A percentile compares a stretch with the other conserved stretches of the same genome.
Evolutionary conservation across 35 echinoderm and acorn worm genomes (phyloP).

Genomic region (Apostichopus parvimensis): DNA sequence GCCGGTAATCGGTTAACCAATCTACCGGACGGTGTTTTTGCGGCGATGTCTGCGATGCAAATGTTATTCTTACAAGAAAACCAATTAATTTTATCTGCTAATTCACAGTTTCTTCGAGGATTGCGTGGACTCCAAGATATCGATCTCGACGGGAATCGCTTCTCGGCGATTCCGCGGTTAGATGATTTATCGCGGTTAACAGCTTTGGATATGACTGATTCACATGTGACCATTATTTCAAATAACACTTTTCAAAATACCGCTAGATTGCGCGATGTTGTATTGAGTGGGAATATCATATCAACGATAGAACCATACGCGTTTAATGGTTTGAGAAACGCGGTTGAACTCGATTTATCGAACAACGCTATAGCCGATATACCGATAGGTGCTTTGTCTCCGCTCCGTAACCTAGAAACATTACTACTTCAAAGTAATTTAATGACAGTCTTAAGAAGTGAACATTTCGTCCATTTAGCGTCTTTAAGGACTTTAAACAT

Average conservation of each 20-base stretch:
- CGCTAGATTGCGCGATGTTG: slow-evolving; percentile 66
- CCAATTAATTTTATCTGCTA: slow-evolving; percentile 51
- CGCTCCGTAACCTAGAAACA: slow-evolving; percentile 62
- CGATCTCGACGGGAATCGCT: slow-evolving; percentile 87
- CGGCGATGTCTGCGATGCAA: slow-evolving; percentile 42
- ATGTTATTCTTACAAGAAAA: slow-evolving; percentile 79
- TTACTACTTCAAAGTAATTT: slow-evolving; percentile 78
- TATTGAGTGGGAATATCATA: slow-evolving; percentile 73
- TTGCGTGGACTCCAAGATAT: slow-evolving; percentile 62
- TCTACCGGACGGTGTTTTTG: slow-evolving; percentile 72
- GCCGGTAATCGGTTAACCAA: slow-evolving; percentile 67
- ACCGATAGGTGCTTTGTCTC: slow-evolving; percentile 33
- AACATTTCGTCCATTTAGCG: slow-evolving; percentile 61
- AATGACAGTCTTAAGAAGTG: slow-evolving; percentile 37
- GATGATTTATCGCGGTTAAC: slow-evolving; percentile 62
- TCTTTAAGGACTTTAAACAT: slow-evolving; percentile 53
- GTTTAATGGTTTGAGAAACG: slow-evolving; percentile 56
- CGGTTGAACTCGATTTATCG: slow-evolving; percentile 72
- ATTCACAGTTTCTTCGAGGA: slow-evolving; percentile 66
- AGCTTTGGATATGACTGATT: slow-evolving; percentile 87
- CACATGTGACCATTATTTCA: slow-evolving; percentile 54
- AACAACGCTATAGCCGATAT: slow-evolving; percentile 70
- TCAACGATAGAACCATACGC: slow-evolving; percentile 62
- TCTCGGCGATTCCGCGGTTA: slow-evolving; percentile 69
- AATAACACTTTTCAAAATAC: slow-evolving; percentile 75